phyloP scores from a whole-genome alignment of 2,888 invertebrate species.

The Xylota segnis region DNA sequence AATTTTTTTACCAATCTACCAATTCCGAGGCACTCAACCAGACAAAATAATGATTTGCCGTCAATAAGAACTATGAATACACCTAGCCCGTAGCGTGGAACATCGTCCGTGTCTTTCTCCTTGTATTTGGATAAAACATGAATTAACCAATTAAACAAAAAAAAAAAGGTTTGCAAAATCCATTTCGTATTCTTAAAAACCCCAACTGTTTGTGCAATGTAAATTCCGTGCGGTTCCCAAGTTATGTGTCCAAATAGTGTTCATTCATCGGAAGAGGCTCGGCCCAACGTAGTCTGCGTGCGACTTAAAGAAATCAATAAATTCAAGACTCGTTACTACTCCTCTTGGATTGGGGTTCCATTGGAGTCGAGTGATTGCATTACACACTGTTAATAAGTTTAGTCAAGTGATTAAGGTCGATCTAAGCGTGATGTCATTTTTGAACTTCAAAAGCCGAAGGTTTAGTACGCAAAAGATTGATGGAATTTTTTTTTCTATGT shows the following conservation, averaged over 20 bases:
- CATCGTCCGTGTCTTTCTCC: conserved; percentile 27
- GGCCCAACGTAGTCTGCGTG: conserved; percentile 33
- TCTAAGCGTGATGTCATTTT: conserved; percentile 58
- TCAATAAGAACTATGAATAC: conserved; percentile 26
- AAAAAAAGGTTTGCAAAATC: conserved; percentile 67
- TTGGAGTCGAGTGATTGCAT: conserved; percentile 58
- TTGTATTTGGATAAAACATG: conserved; percentile 63
- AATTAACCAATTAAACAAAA: conserved; percentile 66
- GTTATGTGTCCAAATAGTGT: conserved; percentile 20
- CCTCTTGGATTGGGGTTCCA: conserved; percentile 32
- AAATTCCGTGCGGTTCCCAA: conserved; percentile 12
- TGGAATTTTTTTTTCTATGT: background rate
- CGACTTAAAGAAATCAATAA: conserved; percentile 72
- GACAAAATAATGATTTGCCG: conserved; percentile 53
- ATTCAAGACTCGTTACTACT: conserved; percentile 53
- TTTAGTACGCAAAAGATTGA: conserved; percentile 17
- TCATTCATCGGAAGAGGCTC: conserved; percentile 25
- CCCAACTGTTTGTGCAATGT: conserved; percentile 12
- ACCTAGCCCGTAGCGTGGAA: conserved; percentile 26
- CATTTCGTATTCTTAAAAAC: conserved; percentile 2
- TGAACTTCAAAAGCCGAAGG: conserved; percentile 42
- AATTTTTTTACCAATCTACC: conserved; percentile 44
- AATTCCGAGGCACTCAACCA: conserved; percentile 35
- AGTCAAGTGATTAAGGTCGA: conserved; percentile 55
- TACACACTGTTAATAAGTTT: conserved; percentile 26